Evolutionary conservation across 2,888 invertebrate species (phyloP).

Genomic region (Meandrusa payeni): DNA sequence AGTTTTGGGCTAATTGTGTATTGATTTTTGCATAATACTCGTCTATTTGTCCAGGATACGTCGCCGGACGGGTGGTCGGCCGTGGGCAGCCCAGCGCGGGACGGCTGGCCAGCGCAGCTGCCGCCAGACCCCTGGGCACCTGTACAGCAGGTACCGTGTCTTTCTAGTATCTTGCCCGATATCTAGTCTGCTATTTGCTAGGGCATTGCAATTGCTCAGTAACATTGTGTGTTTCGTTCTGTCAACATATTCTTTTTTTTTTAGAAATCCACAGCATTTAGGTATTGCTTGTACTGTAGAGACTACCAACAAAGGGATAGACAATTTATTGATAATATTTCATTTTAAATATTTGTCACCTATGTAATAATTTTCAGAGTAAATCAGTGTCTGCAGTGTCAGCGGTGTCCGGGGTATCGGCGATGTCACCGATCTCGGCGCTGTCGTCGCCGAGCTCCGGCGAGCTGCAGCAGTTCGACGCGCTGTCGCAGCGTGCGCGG

Average conservation of each 20-base stretch:
- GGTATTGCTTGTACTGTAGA: too few relatives aligned
- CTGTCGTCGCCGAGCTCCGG: slow-evolving; percentile 78
- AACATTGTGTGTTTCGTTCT: too few relatives aligned
- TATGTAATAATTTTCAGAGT: slow-evolving; percentile 44
- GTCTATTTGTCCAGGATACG: slow-evolving; percentile 55
- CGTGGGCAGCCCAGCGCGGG: slow-evolving; percentile 64
- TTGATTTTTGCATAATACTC: too few relatives aligned
- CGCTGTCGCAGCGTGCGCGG: slow-evolving; percentile 88
- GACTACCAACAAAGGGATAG: too few relatives aligned
- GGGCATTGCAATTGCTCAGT: too few relatives aligned
- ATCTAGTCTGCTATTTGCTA: too few relatives aligned
- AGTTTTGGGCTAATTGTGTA: too few relatives aligned
- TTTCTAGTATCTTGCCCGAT: too few relatives aligned
- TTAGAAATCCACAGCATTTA: too few relatives aligned
- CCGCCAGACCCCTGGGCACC: slow-evolving; percentile 69
- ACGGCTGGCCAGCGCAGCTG: slow-evolving; percentile 59
- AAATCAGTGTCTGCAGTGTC: slow-evolving; percentile 47
- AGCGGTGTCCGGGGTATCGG: slow-evolving; percentile 65
- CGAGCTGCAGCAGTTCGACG: slow-evolving; percentile 93
- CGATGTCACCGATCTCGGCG: slow-evolving; percentile 64
- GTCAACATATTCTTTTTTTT: too few relatives aligned
- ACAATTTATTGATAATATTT: too few relatives aligned
- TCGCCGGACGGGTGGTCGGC: slow-evolving; percentile 84
- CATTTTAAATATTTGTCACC: too few relatives aligned
- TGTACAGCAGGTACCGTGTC: slow-evolving; percentile 48